A percentile compares a stretch with the other conserved stretches of the same genome.
These are phyloP conservation scores for Neodiprion fabricii DNA, from an alignment of 1,140 invertebrate species.

Conservation along the genomic window DNA sequence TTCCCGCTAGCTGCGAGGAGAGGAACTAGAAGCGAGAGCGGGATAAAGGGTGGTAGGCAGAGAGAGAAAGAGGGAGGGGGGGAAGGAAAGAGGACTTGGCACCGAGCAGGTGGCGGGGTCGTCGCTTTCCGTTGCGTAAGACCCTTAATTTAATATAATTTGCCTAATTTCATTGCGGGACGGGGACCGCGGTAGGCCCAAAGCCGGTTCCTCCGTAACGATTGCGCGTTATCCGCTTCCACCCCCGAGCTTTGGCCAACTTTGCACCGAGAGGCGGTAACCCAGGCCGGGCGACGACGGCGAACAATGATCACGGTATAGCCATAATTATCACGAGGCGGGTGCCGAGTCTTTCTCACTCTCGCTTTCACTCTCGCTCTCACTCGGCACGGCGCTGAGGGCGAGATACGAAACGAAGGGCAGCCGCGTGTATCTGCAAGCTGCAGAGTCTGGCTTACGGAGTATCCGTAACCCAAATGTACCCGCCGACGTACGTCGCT, in stretches of 20 bases:
- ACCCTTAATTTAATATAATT: constrained; percentile 14
- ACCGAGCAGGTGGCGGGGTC: neutral
- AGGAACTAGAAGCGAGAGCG: neutral
- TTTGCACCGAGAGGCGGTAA: neutral
- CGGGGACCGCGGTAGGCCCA: neutral
- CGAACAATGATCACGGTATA: neutral
- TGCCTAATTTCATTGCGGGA: constrained; percentile 8
- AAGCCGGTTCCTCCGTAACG: neutral
- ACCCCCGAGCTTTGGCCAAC: neutral
- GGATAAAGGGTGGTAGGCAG: neutral
- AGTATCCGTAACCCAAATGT: neutral
- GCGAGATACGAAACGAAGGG: too few relatives aligned
- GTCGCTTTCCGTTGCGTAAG: neutral
- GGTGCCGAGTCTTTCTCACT: too few relatives aligned
- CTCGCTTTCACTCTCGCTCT: too few relatives aligned
- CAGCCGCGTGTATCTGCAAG: too few relatives aligned
- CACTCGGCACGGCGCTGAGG: too few relatives aligned
- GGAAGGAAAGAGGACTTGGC: neutral
- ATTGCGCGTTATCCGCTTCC: constrained; percentile 6
- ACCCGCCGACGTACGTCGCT: neutral
- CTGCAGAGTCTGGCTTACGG: neutral
- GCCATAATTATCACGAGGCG: neutral
- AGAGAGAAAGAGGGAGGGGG: neutral
- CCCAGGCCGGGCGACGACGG: neutral
- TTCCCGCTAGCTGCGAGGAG: neutral